phyloP scores from a whole-genome alignment of 1,140 invertebrate genomes.

The Microplitis mediator region DNA sequence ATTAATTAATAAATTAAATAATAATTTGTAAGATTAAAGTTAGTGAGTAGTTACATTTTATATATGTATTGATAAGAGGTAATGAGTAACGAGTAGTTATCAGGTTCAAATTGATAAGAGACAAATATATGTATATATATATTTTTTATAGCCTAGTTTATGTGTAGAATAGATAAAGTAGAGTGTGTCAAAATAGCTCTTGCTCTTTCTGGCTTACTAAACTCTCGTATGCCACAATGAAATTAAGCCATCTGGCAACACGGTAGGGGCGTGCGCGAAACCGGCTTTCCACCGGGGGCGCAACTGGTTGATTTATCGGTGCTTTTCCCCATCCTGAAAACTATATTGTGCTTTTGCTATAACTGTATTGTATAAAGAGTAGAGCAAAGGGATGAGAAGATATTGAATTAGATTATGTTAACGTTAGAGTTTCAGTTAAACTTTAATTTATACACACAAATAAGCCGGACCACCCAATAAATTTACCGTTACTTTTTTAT shows the following conservation, averaged over 20 bases:
- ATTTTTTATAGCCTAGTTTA: too few relatives aligned
- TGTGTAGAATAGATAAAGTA: too few relatives aligned
- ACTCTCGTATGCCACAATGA: slow-evolving; percentile 44
- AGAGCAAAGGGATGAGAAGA: background rate
- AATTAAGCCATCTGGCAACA: slow-evolving; percentile 59
- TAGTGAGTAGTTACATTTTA: too few relatives aligned
- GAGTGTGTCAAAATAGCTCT: slow-evolving; percentile 12
- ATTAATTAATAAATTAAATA: too few relatives aligned
- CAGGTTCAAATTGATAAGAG: too few relatives aligned
- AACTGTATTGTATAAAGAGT: background rate
- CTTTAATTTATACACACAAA: background rate
- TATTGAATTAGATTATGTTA: slow-evolving; percentile 12
- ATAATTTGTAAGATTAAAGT: too few relatives aligned
- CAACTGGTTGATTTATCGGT: slow-evolving; percentile 63
- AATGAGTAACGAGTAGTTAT: too few relatives aligned
- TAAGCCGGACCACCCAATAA: background rate
- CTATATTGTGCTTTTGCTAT: background rate
- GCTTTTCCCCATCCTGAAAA: slow-evolving; percentile 43
- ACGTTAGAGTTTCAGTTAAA: too few relatives aligned
- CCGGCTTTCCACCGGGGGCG: slow-evolving; percentile 39
- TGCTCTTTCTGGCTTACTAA: slow-evolving; percentile 29
- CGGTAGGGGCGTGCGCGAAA: slow-evolving; percentile 54
- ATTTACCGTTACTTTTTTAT: background rate
- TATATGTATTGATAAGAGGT: too few relatives aligned
- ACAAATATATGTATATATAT: too few relatives aligned